Conservation (phyloP, 2,113 vertebrate genomes). For the Phoxinus phoxinus region DNA sequence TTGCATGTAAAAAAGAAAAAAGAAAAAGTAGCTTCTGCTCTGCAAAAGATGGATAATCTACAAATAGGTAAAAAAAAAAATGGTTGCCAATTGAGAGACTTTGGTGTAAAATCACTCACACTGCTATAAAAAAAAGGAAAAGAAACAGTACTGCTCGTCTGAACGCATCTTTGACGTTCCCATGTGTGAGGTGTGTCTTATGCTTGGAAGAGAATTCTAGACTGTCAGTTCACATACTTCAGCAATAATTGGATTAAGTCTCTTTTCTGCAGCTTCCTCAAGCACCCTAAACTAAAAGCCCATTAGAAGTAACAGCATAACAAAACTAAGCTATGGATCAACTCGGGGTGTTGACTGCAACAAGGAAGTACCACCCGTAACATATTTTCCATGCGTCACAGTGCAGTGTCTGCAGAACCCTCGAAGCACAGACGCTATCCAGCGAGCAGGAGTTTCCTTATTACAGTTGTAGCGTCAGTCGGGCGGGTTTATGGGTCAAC, state of each 20-base stretch:
- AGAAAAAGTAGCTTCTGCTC: too few species aligned
- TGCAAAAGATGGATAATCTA: not conserved
- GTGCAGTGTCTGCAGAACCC: not conserved
- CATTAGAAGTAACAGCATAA: conserved; percentile 22
- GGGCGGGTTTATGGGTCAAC: conserved; percentile 70
- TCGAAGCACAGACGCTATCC: not conserved
- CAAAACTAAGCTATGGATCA: conserved; percentile 5
- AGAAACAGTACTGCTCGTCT: not conserved
- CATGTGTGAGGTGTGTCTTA: not conserved
- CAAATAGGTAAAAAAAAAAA: not conserved
- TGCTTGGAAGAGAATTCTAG: conserved; percentile 4
- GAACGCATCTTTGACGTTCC: not conserved
- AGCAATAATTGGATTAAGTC: conserved; percentile 32
- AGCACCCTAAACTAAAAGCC: conserved; percentile 17
- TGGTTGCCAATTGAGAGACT: not conserved
- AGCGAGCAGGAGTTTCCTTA: not conserved
- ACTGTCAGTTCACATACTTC: conserved; percentile 16
- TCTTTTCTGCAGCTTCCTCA: conserved; percentile 13
- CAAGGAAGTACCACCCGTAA: not conserved
- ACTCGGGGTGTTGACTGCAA: not conserved
- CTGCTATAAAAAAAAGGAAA: not conserved
- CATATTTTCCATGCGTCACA: not conserved
- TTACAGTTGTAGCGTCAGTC: not conserved
- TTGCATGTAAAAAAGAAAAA: too few species aligned
- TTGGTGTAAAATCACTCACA: not conserved